These are phyloP conservation scores for Eumerus sabulonum DNA, from an alignment of 2,888 invertebrate species.

Conservation along the genomic window DNA sequence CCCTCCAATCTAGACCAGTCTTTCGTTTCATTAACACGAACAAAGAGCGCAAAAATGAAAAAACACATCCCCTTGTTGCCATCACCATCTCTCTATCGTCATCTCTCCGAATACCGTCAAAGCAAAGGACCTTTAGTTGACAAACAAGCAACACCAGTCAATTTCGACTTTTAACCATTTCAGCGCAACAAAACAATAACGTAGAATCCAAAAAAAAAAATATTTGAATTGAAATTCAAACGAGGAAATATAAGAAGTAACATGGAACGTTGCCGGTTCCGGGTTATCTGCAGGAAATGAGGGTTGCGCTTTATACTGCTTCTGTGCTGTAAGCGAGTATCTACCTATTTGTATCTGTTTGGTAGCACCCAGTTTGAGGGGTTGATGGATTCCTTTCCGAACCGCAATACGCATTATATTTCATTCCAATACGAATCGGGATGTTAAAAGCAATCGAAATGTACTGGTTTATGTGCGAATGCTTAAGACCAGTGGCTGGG, in stretches of 20 bases:
- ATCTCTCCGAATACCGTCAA: too few relatives aligned
- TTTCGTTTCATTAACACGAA: constrained; percentile 70
- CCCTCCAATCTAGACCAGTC: constrained; percentile 3
- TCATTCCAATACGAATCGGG: constrained; percentile 40
- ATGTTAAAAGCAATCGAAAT: constrained; percentile 31
- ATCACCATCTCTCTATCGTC: too few relatives aligned
- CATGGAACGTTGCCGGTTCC: constrained; percentile 61
- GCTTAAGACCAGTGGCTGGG: constrained; percentile 53
- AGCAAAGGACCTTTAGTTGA: constrained; percentile 72
- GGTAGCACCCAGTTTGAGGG: constrained; percentile 49
- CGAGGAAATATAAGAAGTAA: constrained; percentile 45
- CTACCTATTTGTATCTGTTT: too few relatives aligned
- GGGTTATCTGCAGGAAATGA: constrained; percentile 56
- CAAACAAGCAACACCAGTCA: constrained; percentile 77
- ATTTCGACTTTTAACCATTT: constrained; percentile 70
- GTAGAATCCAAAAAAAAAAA: too few relatives aligned
- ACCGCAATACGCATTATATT: constrained; percentile 65
- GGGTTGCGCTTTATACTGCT: constrained; percentile 37
- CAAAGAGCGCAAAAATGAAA: constrained; percentile 67
- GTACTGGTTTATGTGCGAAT: constrained; percentile 18
- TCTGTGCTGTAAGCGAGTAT: too few relatives aligned
- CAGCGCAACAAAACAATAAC: constrained; percentile 27
- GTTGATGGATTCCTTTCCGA: constrained; percentile 64
- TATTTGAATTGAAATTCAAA: not conserved
- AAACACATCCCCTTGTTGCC: too few relatives aligned